Evolutionary conservation across 2,797 vertebrate genomes (phyloP).

Genomic region (Gallinago stenura): DNA sequence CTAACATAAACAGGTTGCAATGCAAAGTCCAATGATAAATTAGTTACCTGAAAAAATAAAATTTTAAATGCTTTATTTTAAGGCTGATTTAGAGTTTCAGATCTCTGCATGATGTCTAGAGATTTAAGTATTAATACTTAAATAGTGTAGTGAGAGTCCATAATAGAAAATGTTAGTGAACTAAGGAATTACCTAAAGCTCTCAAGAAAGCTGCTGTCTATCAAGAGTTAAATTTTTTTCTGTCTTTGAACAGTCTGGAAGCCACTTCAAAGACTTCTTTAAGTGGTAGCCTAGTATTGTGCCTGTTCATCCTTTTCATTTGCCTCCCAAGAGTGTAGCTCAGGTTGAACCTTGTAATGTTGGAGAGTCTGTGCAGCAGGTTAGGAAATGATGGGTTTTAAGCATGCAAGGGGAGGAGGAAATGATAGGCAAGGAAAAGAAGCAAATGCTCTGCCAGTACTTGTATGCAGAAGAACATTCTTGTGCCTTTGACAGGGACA

Average conservation of each 20-base stretch:
- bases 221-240: not conserved
- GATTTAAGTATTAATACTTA: not conserved
- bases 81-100: not conserved
- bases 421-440: not conserved
- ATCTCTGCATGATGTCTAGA: not conserved
- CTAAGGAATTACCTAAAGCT: not conserved
- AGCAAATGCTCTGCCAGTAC: not conserved
- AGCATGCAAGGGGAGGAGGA: not conserved
- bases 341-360: not conserved
- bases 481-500: not conserved
- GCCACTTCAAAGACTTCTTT: not conserved
- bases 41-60: not conserved
- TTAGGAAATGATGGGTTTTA: not conserved
- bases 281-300: not conserved
- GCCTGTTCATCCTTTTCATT: not conserved
- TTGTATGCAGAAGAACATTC: not conserved
- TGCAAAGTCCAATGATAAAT: not conserved
- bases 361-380: not conserved
- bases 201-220: not conserved
- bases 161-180: not conserved
- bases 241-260: not conserved
- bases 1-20: not conserved
- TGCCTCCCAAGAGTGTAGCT: not conserved
- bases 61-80: not conserved
- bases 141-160: not conserved